These are phyloP conservation scores for Oxygymnocypris stewartii DNA, from an alignment of 2,113 vertebrate species.

Conservation along the genomic window DNA sequence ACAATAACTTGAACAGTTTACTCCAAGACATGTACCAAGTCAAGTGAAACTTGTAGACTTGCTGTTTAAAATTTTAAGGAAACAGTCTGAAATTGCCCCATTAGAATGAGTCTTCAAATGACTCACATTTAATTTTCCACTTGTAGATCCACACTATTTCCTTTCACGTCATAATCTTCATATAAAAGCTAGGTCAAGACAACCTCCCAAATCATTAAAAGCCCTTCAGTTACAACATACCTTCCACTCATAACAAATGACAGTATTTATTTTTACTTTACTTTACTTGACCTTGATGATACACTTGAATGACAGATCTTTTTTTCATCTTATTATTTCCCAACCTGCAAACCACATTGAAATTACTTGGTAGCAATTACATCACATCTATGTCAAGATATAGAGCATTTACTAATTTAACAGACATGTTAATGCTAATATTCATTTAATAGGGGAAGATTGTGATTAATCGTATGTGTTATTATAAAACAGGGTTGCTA, in stretches of 20 bases:
- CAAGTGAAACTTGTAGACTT: neutral
- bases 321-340: neutral
- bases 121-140: neutral
- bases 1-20: slow-evolving; percentile 7
- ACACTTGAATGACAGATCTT: neutral
- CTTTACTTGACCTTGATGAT: neutral
- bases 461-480: neutral
- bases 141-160: neutral
- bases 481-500: neutral
- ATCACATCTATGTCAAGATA: neutral
- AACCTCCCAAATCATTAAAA: neutral
- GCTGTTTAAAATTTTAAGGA: neutral
- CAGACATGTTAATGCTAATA: neutral
- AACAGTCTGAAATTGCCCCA: neutral
- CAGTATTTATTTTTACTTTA: neutral
- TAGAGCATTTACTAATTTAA: neutral
- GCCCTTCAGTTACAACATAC: neutral
- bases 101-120: neutral
- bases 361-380: neutral
- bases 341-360: neutral
- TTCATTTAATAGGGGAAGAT: neutral
- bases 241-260: neutral
- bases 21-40: neutral
- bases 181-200: neutral
- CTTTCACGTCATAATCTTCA: neutral